Conservation (phyloP, 2,797 vertebrate genomes). For the Bothrops alternatus region DNA sequence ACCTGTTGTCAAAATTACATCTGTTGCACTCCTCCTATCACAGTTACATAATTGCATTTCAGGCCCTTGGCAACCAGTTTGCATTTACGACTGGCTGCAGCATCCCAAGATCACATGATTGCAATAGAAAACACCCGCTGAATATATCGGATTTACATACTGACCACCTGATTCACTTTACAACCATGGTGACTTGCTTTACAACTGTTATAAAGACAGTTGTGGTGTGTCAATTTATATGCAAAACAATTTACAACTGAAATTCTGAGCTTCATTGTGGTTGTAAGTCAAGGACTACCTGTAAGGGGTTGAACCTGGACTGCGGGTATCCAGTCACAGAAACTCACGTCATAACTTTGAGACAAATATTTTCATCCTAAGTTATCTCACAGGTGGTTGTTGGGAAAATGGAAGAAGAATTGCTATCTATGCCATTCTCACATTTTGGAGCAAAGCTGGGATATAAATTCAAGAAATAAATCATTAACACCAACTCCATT, state of each 20-base stretch:
- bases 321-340: neutral
- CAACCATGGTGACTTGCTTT: neutral
- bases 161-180: neutral
- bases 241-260: neutral
- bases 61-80: neutral
- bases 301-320: neutral
- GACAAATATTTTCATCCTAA: neutral
- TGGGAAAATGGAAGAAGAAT: neutral
- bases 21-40: neutral
- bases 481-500: neutral
- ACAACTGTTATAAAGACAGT: neutral
- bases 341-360: neutral
- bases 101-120: neutral
- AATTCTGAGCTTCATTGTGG: neutral
- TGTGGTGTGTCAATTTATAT: neutral
- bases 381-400: neutral
- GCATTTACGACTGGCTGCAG: neutral
- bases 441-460: neutral
- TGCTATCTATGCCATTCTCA: neutral
- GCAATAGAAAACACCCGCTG: neutral
- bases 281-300: too few relatives aligned
- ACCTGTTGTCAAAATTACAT: neutral
- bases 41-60: neutral
- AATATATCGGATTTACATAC: neutral
- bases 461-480: neutral